These are phyloP conservation scores for Cheilosia vernalis DNA, from an alignment of 2,888 invertebrate species.

Conservation along the genomic window DNA sequence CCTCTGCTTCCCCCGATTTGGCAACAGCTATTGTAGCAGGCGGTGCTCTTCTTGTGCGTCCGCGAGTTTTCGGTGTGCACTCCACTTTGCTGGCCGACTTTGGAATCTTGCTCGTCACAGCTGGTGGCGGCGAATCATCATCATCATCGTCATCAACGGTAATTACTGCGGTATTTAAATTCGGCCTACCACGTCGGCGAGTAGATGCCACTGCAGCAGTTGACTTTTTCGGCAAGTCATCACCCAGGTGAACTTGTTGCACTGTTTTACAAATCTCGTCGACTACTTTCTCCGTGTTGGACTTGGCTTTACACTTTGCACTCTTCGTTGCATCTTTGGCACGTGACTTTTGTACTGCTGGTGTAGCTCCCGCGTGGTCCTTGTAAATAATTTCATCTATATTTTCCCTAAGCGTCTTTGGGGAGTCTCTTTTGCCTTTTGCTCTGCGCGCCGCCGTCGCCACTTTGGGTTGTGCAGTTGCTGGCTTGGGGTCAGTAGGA, in stretches of 20 bases:
- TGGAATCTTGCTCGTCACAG: conserved; percentile 19
- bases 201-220: neutral
- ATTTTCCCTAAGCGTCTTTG: conserved; percentile 39
- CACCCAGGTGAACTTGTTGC: conserved; percentile 41
- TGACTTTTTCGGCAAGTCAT: conserved; percentile 11
- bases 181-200: conserved; percentile 23
- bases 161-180: conserved; percentile 58
- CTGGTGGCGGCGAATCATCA: conserved; percentile 51
- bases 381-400: conserved; percentile 62
- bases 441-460: conserved; percentile 1
- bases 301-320: neutral
- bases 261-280: conserved; percentile 52
- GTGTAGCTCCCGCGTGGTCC: neutral
- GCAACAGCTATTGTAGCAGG: conserved; percentile 30
- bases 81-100: conserved; percentile 49
- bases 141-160: conserved; percentile 53
- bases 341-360: conserved; percentile 8
- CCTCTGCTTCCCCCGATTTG: conserved; percentile 32
- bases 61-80: conserved; percentile 52
- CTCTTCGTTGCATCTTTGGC: conserved; percentile 9
- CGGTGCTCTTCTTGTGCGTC: conserved; percentile 20
- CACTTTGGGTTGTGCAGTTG: neutral
- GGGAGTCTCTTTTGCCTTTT: conserved; percentile 40
- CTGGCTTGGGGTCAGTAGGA: conserved; percentile 21
- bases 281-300: neutral